Percentiles rank a stretch among this genome's conserved stretches.
Evolutionary conservation across 2,888 invertebrate genomes (phyloP).

Genomic region (Tigriopus californicus): DNA sequence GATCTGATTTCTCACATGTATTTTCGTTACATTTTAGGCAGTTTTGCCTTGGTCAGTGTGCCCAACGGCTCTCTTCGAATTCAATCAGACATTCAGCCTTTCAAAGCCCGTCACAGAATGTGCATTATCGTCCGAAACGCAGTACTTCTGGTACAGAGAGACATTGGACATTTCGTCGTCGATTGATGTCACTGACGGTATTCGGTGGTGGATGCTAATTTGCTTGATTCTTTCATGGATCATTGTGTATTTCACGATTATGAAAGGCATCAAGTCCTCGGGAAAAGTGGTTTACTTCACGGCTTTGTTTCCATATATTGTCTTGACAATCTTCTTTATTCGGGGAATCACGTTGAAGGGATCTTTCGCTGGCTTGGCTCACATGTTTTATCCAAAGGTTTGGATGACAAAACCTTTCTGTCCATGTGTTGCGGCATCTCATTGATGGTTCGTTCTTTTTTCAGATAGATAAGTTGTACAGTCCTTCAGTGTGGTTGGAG

Average conservation of each 20-base stretch:
- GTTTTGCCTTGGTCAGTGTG: slow-evolving; percentile 69
- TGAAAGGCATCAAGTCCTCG: slow-evolving; percentile 69
- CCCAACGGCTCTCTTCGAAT: slow-evolving; percentile 32
- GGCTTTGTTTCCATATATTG: slow-evolving; percentile 80
- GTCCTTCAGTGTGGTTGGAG: slow-evolving; percentile 83
- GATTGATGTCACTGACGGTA: slow-evolving; percentile 61
- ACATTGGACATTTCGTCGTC: slow-evolving; percentile 70
- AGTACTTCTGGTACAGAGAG: slow-evolving; percentile 79
- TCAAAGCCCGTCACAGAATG: slow-evolving; percentile 44
- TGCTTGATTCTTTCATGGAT: slow-evolving; percentile 73
- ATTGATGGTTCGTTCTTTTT: slow-evolving; percentile 21
- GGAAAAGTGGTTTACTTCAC: slow-evolving; percentile 77
- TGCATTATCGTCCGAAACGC: slow-evolving; percentile 61
- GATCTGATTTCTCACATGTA: background rate
- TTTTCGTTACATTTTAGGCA: slow-evolving; percentile 35
- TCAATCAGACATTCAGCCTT: background rate
- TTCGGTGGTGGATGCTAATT: slow-evolving; percentile 81
- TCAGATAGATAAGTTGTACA: slow-evolving; percentile 59
- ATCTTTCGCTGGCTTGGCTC: slow-evolving; percentile 60
- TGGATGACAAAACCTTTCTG: slow-evolving; percentile 30
- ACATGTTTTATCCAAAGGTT: slow-evolving; percentile 74
- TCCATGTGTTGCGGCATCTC: no score
- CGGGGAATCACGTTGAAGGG: slow-evolving; percentile 66
- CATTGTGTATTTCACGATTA: slow-evolving; percentile 80
- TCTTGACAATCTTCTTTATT: slow-evolving; percentile 81